A percentile compares a stretch with the other conserved stretches of the same genome.
Conservation (phyloP, 2,113 vertebrate genomes). For the Poeciliopsis occidentalis region DNA sequence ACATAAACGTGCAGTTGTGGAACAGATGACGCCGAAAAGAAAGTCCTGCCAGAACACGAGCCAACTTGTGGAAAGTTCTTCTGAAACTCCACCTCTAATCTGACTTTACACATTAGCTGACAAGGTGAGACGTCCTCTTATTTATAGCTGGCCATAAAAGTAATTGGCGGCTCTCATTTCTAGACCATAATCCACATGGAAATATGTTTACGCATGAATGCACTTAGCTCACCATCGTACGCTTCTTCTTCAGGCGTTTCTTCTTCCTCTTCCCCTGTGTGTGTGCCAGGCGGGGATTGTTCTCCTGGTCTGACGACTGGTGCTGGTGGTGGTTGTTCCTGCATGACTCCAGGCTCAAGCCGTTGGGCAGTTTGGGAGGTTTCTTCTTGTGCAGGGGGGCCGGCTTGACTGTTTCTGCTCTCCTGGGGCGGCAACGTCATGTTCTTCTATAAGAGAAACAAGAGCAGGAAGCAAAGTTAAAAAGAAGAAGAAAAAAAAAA, state of each 20-base stretch:
- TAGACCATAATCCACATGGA: background rate
- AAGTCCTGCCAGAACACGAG: background rate
- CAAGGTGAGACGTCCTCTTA: background rate
- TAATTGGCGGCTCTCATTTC: background rate
- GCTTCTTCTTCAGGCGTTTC: conserved; percentile 84
- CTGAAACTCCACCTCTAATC: background rate
- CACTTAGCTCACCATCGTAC: conserved; percentile 80
- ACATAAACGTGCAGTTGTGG: background rate
- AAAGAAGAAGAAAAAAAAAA: background rate
- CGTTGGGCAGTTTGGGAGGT: conserved; percentile 84
- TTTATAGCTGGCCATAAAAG: background rate
- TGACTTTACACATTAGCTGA: background rate
- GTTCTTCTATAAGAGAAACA: conserved; percentile 83
- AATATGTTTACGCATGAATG: background rate
- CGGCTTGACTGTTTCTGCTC: conserved; percentile 81
- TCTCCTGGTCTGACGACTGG: conserved; percentile 90
- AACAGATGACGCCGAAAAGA: background rate
- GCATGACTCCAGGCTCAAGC: conserved; percentile 83
- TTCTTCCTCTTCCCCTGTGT: conserved; percentile 88
- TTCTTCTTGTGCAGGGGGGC: conserved; percentile 90
- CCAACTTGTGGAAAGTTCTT: no score
- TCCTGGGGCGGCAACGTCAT: conserved; percentile 89
- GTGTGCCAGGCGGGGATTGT: conserved; percentile 88
- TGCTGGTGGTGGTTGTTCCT: conserved; percentile 88
- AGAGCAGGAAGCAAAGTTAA: conserved; percentile 17